Conservation (phyloP, 2,113 vertebrate genomes). For the Siphamia tubifer region DNA sequence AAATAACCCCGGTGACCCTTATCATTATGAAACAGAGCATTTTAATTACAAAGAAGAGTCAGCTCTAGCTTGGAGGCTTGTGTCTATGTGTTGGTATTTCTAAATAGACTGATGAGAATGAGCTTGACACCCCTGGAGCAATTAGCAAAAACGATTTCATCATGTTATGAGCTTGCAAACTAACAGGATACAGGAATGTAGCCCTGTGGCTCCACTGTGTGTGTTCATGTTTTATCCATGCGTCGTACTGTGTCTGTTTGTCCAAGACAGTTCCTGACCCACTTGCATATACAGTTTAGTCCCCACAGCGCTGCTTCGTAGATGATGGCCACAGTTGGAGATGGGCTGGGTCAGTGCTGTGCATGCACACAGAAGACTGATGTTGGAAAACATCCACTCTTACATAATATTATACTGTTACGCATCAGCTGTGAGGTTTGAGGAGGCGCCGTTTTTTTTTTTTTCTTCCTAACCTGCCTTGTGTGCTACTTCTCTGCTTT, state of each 20-base stretch:
- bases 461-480: not conserved
- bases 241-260: not conserved
- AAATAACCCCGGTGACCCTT: not conserved
- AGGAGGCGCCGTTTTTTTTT: not conserved
- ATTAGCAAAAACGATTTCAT: constrained; percentile 36
- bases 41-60: constrained; percentile 37
- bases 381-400: not conserved
- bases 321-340: constrained; percentile 18
- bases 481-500: not conserved
- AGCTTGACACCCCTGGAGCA: constrained; percentile 15
- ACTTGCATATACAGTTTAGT: constrained; percentile 3
- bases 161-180: constrained; percentile 4
- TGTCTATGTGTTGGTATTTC: not conserved
- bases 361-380: constrained; percentile 8
- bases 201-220: not conserved
- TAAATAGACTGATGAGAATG: constrained; percentile 31
- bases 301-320: not conserved
- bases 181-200: not conserved
- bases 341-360: not conserved
- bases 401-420: constrained; percentile 14
- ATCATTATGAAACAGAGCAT: not conserved
- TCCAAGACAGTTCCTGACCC: constrained; percentile 6
- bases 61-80: not conserved
- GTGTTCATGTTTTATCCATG: not conserved
- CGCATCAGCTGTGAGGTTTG: not conserved